These are phyloP conservation scores for Prolemur simus DNA, from an alignment of 2,113 vertebrate genomes.

Conservation along the genomic window DNA sequence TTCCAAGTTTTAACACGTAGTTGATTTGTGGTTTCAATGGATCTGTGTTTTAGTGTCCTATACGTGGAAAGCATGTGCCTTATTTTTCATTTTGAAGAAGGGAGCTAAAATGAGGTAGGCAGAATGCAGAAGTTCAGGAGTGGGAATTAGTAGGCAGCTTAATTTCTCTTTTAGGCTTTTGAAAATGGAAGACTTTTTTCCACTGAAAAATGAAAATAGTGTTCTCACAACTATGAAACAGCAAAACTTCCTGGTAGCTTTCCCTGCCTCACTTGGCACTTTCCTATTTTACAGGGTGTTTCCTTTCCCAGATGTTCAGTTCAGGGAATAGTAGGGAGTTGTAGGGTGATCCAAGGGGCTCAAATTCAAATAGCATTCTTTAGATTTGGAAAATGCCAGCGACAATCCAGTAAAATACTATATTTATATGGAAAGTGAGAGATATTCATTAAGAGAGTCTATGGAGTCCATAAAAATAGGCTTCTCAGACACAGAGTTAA, in stretches of 20 bases:
- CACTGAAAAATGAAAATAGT: background rate
- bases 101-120: background rate
- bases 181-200: background rate
- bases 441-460: background rate
- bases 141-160: background rate
- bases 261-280: background rate
- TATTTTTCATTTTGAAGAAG: constrained; percentile 9
- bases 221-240: background rate
- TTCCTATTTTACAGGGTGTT: background rate
- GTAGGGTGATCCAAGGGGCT: background rate
- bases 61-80: background rate
- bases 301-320: background rate
- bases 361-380: background rate
- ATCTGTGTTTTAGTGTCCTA: background rate
- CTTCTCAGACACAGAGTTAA: background rate
- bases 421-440: background rate
- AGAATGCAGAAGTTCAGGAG: background rate
- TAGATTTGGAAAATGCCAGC: background rate
- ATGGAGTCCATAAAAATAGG: background rate
- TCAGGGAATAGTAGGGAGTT: background rate
- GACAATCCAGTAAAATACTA: background rate
- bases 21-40: background rate
- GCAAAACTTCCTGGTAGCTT: background rate
- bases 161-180: constrained; percentile 37
- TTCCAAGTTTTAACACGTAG: background rate